Base-by-base conservation (phyloP, 2,888 invertebrate species). In the Nomada fucata region DNA sequence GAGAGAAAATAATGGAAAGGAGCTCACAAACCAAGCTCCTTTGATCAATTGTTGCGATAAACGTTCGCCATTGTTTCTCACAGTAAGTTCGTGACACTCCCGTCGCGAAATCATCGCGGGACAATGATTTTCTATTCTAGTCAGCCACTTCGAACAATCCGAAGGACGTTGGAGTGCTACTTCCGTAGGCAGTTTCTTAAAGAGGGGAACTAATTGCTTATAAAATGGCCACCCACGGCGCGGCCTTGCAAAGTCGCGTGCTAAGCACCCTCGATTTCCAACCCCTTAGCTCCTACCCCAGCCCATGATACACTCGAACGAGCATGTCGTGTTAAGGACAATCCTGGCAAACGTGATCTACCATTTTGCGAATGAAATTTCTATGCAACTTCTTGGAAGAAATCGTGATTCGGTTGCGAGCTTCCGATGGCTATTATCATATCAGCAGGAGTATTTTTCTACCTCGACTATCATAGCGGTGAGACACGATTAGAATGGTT, bases 121-220 rank as follows among this genome's bases (percentile, higher is more conserved):
- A 77, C 64, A 76, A 86, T 86, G 76, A 83, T 82, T 82, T 82
- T 76, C 82, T 82, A 83, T 83, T 83, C 77, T 83, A 64, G 73
- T 59, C 69, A 44, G 68, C 71, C 79, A 76, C 79, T 84, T 79
- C 13, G 61, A 76, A 44, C 73, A 53, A 47, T 50, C 18, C 79
- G 79, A 87, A 83, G 83, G 85, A 82, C 76, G 63, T 53, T 63
- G 44, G 59, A 76, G 80, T 68, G 83, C 70, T 63, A 69, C 76
- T 79, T 75, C 53, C 67, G 78, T 86, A 76, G 81, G 85, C 85
- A 88, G 68, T 88, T 88, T 88, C 82, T 82, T 77, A 76, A 79
- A 82, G 86, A 85, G 83, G 85, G 82, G 87, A 88, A 88, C 86
- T 91, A 91, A 91, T 91, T 90, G 88, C 84, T 90, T 88, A 86